Evolutionary conservation across 2,888 invertebrate species (phyloP).

Genomic region (Flabesymbios commensalis): DNA sequence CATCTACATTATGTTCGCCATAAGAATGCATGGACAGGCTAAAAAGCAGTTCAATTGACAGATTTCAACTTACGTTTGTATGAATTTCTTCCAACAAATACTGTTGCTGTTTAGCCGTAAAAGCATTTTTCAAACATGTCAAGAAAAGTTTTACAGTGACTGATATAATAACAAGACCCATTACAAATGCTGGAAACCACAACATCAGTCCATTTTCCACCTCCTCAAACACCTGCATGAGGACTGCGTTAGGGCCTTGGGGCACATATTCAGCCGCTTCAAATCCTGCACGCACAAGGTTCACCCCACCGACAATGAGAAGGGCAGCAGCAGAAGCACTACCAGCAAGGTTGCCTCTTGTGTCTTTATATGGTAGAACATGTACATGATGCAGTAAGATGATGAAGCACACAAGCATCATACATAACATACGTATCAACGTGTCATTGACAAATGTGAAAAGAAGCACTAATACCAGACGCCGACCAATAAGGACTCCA

Average conservation of each 20-base stretch:
- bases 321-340: conserved; percentile 33
- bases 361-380: conserved; percentile 35
- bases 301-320: conserved; percentile 34
- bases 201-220: conserved; percentile 34
- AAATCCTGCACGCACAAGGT: conserved; percentile 35
- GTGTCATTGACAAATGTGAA: conserved; percentile 37
- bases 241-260: conserved; percentile 32
- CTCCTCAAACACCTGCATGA: conserved; percentile 34
- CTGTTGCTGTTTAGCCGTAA: too few species aligned
- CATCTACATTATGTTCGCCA: too few species aligned
- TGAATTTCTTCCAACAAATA: too few species aligned
- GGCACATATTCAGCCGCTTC: conserved; percentile 38
- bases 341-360: conserved; percentile 34
- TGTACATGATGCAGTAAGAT: conserved; percentile 37
- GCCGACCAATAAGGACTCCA: conserved; percentile 31
- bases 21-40: too few species aligned
- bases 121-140: too few species aligned
- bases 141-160: conserved; percentile 25
- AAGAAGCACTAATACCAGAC: conserved; percentile 31
- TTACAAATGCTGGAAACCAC: conserved; percentile 34
- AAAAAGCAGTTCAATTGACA: too few species aligned
- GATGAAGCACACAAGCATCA: conserved; percentile 36
- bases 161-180: conserved; percentile 29
- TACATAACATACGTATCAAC: conserved; percentile 34
- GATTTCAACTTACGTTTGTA: too few species aligned